phyloP scores from a whole-genome alignment of 2,113 vertebrate genomes.

The Lanius collurio region DNA sequence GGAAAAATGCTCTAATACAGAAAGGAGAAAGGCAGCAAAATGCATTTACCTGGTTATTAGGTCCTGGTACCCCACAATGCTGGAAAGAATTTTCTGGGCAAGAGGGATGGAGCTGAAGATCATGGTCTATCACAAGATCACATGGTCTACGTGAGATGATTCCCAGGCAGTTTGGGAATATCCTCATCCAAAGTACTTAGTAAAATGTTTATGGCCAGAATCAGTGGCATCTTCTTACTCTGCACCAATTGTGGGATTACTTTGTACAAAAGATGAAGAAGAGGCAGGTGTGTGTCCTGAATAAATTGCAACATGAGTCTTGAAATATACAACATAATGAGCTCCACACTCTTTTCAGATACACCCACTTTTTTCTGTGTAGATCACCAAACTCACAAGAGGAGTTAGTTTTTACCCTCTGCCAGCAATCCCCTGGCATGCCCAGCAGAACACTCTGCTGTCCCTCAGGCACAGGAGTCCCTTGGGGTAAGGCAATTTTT shows the following conservation, averaged over 20 bases:
- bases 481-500: constrained; percentile 29
- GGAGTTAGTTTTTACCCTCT: neutral
- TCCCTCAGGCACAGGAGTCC: neutral
- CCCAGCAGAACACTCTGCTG: neutral
- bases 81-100: neutral
- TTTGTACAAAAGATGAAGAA: neutral
- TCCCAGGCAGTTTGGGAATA: neutral
- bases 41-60: neutral
- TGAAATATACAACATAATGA: neutral
- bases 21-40: neutral
- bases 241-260: neutral
- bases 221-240: neutral
- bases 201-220: neutral
- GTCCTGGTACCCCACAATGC: neutral
- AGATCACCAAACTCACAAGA: neutral
- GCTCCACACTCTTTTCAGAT: neutral
- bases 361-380: neutral
- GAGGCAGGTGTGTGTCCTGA: neutral
- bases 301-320: neutral
- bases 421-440: neutral
- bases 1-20: neutral
- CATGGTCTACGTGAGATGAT: neutral
- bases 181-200: neutral
- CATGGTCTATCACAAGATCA: neutral
- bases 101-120: neutral